Evolutionary conservation across 2,113 vertebrate genomes (phyloP).

Genomic region (Pollachius pollachius): DNA sequence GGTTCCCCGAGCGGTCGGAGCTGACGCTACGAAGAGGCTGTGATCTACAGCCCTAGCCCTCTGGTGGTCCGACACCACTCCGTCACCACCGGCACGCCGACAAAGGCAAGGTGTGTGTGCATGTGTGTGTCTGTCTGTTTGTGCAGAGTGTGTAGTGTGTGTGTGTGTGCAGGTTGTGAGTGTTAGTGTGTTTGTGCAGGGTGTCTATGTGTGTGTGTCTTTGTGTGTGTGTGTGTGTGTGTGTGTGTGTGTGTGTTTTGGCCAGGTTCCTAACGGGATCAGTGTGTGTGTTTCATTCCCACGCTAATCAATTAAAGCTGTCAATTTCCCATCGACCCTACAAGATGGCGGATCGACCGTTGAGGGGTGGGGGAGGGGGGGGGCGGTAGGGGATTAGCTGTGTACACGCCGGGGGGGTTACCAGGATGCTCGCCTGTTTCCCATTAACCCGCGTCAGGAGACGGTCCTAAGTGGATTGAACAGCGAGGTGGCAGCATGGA

Average conservation of each 20-base stretch:
- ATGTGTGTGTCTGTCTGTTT: background rate
- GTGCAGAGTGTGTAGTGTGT: constrained; percentile 1
- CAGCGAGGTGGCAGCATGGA: constrained; percentile 41
- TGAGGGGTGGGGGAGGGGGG: constrained; percentile 1
- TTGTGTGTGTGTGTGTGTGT: background rate
- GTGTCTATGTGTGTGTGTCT: no score
- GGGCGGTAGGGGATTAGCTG: background rate
- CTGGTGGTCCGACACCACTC: no score
- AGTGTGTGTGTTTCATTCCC: constrained; percentile 57
- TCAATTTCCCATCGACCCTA: constrained; percentile 64
- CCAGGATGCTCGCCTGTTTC: constrained; percentile 21
- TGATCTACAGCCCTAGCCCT: no score
- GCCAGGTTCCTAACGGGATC: constrained; percentile 47
- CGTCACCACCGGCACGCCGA: no score
- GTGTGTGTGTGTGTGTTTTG: constrained; percentile 6
- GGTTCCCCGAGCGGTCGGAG: no score
- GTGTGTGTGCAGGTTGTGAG: constrained; percentile 35
- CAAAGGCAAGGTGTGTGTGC: constrained; percentile 3
- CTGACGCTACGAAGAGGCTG: no score
- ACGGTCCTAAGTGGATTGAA: constrained; percentile 54
- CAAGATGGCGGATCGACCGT: constrained; percentile 40
- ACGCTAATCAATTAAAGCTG: constrained; percentile 74
- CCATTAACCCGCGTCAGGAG: constrained; percentile 48
- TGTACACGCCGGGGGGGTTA: no score
- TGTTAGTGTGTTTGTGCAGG: constrained; percentile 8